Base-by-base conservation (phyloP, 2,888 invertebrate genomes). In the Drosophila histrio region DNA sequence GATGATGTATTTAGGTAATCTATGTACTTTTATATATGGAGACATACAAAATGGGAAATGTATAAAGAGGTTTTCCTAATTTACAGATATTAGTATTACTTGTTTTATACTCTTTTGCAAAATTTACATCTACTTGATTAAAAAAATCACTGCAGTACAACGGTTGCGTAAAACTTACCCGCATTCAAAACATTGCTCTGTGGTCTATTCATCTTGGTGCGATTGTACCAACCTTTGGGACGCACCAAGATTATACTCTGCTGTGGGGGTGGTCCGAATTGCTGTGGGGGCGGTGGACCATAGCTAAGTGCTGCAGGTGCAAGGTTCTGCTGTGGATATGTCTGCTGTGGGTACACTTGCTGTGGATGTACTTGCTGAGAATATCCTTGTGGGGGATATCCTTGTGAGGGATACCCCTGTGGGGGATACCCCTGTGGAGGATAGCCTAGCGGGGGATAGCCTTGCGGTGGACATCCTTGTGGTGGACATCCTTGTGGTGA, bases 131-230 rank as follows among this genome's bases (percentile, higher is more conserved):
- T 13, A 2, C 2, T 21, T n/a, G 6, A 21, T 5, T 21, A n/a
- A 6, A 21, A 13, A n/a, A 39, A 6, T 3, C 36, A 38, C 9
- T 19, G 19, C 3, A 17, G 36, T 8, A n/a, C 21, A 21, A 15
- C 7, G 34, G n/a, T 8, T 44, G 3, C 6, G 17, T 15, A 0
- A 19, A 17, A 49, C 72, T 60, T 44, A 88, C 84, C 84, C 5
- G 78, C 39, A 19, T 17, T 56, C 3, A 87, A 26, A 4, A 53
- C 65, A 44, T 75, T 72, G 21, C 32, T 22, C 38, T 82, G 88
- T 0, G 81, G 69, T 19, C 61, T 65, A 47, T 87, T 87, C 11
- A n/a, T 62, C 13, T 28, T 43, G 15, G 13, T 26, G n/a, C 58
- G 57, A 2, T 32, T 41, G 3, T n/a, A 72, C 32, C 79, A 82